Percentiles rank a stretch among this genome's conserved stretches.
These are phyloP conservation scores for Phycodurus eques DNA, from an alignment of 2,113 vertebrate genomes.

Conservation along the genomic window DNA sequence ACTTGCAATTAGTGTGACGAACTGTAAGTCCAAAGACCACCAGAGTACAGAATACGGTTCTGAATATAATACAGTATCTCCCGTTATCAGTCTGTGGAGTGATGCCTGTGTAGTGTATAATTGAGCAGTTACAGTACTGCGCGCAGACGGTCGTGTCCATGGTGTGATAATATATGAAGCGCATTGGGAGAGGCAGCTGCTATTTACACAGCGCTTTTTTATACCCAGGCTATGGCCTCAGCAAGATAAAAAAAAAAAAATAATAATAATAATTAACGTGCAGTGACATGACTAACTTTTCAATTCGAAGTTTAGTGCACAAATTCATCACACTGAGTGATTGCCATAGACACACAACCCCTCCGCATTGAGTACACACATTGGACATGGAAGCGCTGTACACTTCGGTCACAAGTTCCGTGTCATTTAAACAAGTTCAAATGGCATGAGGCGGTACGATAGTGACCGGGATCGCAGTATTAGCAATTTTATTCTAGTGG, in stretches of 20 bases:
- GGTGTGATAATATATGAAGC: conserved; percentile 18
- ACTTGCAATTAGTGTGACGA: too few relatives aligned
- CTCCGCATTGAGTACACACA: conserved; percentile 2
- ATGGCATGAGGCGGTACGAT: not conserved
- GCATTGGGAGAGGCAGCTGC: not conserved
- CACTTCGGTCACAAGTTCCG: not conserved
- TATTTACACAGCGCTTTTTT: conserved; percentile 28
- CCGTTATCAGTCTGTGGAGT: not conserved
- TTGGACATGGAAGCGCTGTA: not conserved
- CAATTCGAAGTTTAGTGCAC: conserved; percentile 26
- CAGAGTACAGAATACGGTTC: not conserved
- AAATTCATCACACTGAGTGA: conserved; percentile 41
- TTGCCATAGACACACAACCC: not conserved
- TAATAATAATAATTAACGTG: not conserved
- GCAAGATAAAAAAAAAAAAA: conserved; percentile 18
- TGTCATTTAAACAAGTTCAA: too few relatives aligned
- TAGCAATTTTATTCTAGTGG: too few relatives aligned
- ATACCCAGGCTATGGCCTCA: conserved; percentile 16
- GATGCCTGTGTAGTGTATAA: not conserved
- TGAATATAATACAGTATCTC: not conserved
- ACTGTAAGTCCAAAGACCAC: too few relatives aligned
- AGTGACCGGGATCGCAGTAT: too few relatives aligned
- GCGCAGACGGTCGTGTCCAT: conserved; percentile 3
- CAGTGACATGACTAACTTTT: conserved; percentile 18
- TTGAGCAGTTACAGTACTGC: not conserved